Conservation (phyloP, 2,797 vertebrate genomes). For the Enteromius fasciolatus region DNA sequence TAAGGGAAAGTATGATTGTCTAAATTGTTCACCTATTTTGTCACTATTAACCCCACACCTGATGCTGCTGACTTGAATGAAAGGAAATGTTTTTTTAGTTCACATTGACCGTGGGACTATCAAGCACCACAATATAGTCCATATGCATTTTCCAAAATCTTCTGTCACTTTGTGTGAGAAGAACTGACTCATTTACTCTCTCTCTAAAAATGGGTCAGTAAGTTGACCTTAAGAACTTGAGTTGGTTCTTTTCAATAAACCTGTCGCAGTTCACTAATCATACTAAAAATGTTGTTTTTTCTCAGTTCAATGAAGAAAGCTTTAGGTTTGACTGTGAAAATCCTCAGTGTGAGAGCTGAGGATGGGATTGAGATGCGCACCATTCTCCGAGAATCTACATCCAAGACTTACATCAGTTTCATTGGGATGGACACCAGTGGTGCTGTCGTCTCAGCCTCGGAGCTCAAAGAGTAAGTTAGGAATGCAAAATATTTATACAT, state of each 20-base stretch:
- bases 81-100: background rate
- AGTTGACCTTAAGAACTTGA: background rate
- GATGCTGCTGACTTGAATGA: background rate
- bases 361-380: constrained; percentile 41
- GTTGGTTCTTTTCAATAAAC: background rate
- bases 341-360: constrained; percentile 63
- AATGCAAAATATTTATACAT: background rate
- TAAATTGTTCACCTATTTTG: background rate
- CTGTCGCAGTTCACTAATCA: background rate
- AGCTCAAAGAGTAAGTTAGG: constrained; percentile 68
- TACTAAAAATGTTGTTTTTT: background rate
- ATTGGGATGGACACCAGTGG: constrained; percentile 50
- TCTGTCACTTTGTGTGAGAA: background rate
- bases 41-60: background rate
- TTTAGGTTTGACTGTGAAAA: constrained; percentile 69
- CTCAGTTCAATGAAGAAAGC: constrained; percentile 72
- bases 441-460: constrained; percentile 54
- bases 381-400: background rate
- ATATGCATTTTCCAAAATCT: background rate
- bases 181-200: background rate
- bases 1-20: background rate
- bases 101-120: background rate
- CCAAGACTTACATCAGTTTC: constrained; percentile 68
- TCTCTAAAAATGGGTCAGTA: too few relatives aligned
- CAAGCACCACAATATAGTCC: background rate